These are phyloP conservation scores for Bembecia ichneumoniformis DNA, from an alignment of 2,888 invertebrate genomes.

Conservation along the genomic window DNA sequence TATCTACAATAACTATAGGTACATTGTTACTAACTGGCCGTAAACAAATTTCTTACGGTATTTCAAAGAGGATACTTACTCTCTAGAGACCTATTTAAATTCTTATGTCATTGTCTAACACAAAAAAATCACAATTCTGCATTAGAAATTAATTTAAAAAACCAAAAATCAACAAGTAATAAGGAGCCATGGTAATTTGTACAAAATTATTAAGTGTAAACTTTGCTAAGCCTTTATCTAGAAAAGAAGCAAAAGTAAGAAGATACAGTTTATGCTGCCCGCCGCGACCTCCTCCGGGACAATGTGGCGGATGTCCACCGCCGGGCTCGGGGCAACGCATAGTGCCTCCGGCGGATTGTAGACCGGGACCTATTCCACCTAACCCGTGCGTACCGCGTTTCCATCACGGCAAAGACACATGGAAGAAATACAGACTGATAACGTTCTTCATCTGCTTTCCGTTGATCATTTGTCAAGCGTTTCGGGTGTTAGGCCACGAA, in stretches of 20 bases:
- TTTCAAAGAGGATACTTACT: too few relatives aligned
- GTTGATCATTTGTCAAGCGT: conserved; percentile 33
- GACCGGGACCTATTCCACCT: conserved; percentile 28
- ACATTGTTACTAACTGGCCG: too few relatives aligned
- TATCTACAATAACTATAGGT: too few relatives aligned
- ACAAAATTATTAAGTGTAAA: too few relatives aligned
- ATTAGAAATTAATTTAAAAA: too few relatives aligned
- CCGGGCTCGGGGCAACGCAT: conserved; percentile 31
- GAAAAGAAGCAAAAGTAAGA: conserved; percentile 5
- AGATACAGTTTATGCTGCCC: conserved; percentile 32
- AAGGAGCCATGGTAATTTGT: too few relatives aligned
- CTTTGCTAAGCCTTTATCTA: too few relatives aligned
- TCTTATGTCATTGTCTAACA: too few relatives aligned
- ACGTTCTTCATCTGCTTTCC: conserved; percentile 40
- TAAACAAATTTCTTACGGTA: too few relatives aligned
- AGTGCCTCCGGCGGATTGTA: conserved; percentile 31
- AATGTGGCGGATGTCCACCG: conserved; percentile 25
- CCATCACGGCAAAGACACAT: conserved; percentile 33
- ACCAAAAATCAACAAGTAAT: too few relatives aligned
- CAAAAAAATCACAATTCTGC: too few relatives aligned
- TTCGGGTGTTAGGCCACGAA: conserved; percentile 23
- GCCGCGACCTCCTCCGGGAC: conserved; percentile 26
- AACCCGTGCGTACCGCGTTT: conserved; percentile 39
- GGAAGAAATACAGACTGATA: conserved; percentile 40
- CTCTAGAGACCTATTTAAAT: too few relatives aligned